phyloP scores from a whole-genome alignment of 2,797 vertebrate species.

The Phylloscopus collybita region DNA sequence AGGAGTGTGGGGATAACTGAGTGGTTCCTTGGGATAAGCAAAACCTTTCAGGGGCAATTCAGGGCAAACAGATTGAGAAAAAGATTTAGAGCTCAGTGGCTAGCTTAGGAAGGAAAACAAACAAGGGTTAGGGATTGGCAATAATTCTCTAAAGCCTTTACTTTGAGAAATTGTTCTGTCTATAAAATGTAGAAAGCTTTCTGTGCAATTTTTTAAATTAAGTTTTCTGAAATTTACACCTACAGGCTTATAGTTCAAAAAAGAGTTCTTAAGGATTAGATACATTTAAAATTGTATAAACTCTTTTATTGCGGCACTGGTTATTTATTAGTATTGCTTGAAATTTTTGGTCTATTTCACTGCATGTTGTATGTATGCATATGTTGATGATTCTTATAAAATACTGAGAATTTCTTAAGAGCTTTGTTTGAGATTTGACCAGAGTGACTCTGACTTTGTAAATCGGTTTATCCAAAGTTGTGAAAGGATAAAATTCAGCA shows the following conservation, averaged over 20 bases:
- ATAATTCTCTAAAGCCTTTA: background rate
- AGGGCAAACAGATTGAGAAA: background rate
- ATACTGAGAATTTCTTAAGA: background rate
- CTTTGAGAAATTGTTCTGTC: background rate
- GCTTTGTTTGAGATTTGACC: background rate
- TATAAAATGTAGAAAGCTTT: background rate
- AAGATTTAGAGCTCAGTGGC: background rate
- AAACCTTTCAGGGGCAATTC: background rate
- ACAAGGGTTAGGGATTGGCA: background rate
- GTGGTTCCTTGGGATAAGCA: background rate
- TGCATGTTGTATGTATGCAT: fast-evolving
- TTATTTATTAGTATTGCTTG: background rate
- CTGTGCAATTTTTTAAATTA: background rate
- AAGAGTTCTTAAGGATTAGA: background rate
- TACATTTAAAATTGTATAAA: background rate
- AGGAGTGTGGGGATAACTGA: background rate
- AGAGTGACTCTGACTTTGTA: background rate
- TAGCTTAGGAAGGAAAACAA: background rate
- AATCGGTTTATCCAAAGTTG: background rate
- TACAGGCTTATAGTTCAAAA: background rate
- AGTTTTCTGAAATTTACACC: background rate
- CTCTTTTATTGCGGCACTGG: background rate
- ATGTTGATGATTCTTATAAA: background rate
- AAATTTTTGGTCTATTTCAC: background rate
- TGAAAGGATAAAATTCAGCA: background rate